Evolutionary conservation across 1,140 invertebrate species (phyloP), one percentile per base, ranked within the genome.

Genomic region (Caenorhabditis latens): DNA sequence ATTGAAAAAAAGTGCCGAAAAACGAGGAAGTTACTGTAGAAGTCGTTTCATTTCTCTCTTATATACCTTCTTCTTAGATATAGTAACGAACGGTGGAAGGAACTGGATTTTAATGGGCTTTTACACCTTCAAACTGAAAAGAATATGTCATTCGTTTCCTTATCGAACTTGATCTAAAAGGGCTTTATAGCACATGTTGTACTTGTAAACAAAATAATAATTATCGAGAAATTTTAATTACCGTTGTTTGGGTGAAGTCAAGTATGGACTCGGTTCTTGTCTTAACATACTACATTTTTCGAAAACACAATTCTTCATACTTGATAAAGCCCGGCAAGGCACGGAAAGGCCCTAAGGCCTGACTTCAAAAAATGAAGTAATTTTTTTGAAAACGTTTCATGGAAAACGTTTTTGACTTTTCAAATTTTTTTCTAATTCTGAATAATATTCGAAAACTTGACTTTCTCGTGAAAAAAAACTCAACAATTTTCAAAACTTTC

Each of bases 31-130:
- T 79, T 50, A 79, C 71, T 50, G 43, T 79, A 24, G 46, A 16
- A 8, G 71, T 53, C 65, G 46, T 71, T 11, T 13, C 11, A 19
- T 24, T 63, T 32, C n/a, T n/a, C 19, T 71, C 40, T 79, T 79
- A 53, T 79, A 79, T 79, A 79, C 71, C 46, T 53, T 63, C 32
- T 32, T n/a, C 71, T 1, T 14, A 43, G 7, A 46, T 79, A 46
- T 2, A 46, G 67, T 71, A 48, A 71, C 46, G 71, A 79, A 79
- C 71, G 46, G 14, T 63, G 24, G 46, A n/a, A 79, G 65, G 65
- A 71, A 71, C 65, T 71, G 65, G 65, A 71, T 71, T 71, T 71
- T 71, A 43, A 71, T 79, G 21, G 71, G 71, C 43, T 79, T 50
- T 79, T 79, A 50, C 46, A 79, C 71, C 13, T 79, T 40, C 4